Evolutionary conservation across 2,888 invertebrate genomes (phyloP).

Genomic region (Periphyllus acericola): DNA sequence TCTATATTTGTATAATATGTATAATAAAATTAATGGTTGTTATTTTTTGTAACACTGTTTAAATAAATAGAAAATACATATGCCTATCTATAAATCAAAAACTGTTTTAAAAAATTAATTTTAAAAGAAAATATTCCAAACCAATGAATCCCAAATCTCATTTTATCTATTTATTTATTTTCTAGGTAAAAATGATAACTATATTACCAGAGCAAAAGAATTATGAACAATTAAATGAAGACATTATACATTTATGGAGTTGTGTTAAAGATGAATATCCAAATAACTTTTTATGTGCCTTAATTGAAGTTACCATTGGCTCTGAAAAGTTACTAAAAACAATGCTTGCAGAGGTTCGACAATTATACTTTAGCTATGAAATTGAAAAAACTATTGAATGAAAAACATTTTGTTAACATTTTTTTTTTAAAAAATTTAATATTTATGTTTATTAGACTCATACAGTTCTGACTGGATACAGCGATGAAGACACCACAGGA

Average conservation of each 20-base stretch:
- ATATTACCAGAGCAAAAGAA: constrained; percentile 33
- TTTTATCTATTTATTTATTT: neutral
- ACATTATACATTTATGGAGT: constrained; percentile 42
- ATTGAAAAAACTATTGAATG: neutral
- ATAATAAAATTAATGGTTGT: too few species aligned
- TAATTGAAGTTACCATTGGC: constrained; percentile 39
- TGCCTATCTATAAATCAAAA: too few species aligned
- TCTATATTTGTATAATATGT: too few species aligned
- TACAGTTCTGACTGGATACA: constrained; percentile 30
- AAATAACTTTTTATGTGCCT: neutral
- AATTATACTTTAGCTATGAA: neutral
- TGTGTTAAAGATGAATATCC: constrained; percentile 34
- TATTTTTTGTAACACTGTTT: too few species aligned
- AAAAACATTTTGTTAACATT: neutral
- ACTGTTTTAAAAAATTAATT: too few species aligned
- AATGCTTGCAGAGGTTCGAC: constrained; percentile 12
- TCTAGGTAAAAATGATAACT: constrained; percentile 26
- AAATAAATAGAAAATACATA: too few species aligned
- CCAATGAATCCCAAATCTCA: neutral
- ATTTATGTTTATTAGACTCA: neutral
- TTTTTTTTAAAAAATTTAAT: neutral
- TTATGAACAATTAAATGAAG: constrained; percentile 30
- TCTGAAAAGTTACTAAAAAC: constrained; percentile 27
- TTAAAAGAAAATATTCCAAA: too few species aligned
- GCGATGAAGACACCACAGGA: constrained; percentile 52